phyloP scores from a whole-genome alignment of 1,140 invertebrate genomes.

The Rhyacophila brunnea region DNA sequence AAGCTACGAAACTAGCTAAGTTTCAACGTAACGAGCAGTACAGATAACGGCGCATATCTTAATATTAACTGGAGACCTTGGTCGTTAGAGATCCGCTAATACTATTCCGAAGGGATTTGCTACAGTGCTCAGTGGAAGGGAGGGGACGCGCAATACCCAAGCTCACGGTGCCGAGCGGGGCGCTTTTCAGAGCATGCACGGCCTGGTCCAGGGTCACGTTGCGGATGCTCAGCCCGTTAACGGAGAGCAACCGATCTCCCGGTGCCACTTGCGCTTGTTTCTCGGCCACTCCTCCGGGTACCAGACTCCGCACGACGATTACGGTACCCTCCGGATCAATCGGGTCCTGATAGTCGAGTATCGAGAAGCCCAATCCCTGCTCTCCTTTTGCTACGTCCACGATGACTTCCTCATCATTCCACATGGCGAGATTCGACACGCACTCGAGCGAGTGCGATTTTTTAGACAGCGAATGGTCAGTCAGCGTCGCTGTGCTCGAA shows the following conservation, averaged over 20 bases:
- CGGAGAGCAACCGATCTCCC: slow-evolving; percentile 85
- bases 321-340: slow-evolving; percentile 85
- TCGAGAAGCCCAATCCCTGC: slow-evolving; percentile 90
- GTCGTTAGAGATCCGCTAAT: slow-evolving; percentile 23
- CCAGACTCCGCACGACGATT: slow-evolving; percentile 90
- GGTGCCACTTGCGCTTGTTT: slow-evolving; percentile 85
- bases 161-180: slow-evolving; percentile 76
- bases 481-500: slow-evolving; percentile 67
- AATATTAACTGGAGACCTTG: slow-evolving; percentile 33
- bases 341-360: slow-evolving; percentile 92
- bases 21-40: too few relatives aligned
- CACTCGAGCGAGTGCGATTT: slow-evolving; percentile 91
- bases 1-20: too few relatives aligned
- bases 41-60: neutral
- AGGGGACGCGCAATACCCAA: slow-evolving; percentile 63
- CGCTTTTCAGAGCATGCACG: slow-evolving; percentile 84
- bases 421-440: slow-evolving; percentile 87
- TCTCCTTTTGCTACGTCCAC: slow-evolving; percentile 87
- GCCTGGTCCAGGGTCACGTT: slow-evolving; percentile 88
- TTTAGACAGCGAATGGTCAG: slow-evolving; percentile 66
- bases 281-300: slow-evolving; percentile 88
- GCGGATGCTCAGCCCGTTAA: slow-evolving; percentile 83
- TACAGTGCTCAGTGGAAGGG: slow-evolving; percentile 41
- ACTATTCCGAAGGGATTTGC: slow-evolving; percentile 49
- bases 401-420: slow-evolving; percentile 84